Percentiles rank a stretch among this genome's conserved stretches.
phyloP scores from a whole-genome alignment of 2,113 vertebrate genomes.

The Peromyscus leucopus region DNA sequence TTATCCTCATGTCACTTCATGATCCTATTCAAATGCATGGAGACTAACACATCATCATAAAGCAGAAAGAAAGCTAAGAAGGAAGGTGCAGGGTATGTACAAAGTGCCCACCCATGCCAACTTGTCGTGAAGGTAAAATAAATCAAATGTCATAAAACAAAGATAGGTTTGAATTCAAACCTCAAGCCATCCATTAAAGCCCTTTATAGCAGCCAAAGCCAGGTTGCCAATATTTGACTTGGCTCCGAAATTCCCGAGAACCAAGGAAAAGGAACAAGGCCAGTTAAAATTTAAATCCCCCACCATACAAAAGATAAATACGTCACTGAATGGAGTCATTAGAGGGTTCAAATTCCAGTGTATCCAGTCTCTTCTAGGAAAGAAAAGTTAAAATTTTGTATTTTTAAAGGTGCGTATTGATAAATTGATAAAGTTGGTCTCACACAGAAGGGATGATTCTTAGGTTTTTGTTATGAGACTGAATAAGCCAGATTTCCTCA shows the following conservation, averaged over 20 bases:
- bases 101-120: neutral
- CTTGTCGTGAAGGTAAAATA: neutral
- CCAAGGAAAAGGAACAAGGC: neutral
- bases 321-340: neutral
- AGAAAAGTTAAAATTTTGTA: neutral
- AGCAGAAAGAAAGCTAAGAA: slow-evolving; percentile 8
- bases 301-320: neutral
- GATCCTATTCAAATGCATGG: neutral
- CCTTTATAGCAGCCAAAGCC: neutral
- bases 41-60: neutral
- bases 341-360: neutral
- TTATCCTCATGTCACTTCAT: neutral
- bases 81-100: neutral
- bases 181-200: neutral
- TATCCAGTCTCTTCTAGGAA: neutral
- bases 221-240: neutral
- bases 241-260: slow-evolving; percentile 1
- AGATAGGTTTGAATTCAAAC: neutral
- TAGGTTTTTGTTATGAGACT: neutral
- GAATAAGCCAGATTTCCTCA: neutral
- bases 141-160: slow-evolving; percentile 6
- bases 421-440: neutral
- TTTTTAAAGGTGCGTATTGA: neutral
- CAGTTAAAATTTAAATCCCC: slow-evolving; percentile 5
- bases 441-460: neutral